Percentiles rank a stretch among this genome's conserved stretches.
Conservation (phyloP, 2,113 vertebrate species). For the Nerophis lumbriciformis region DNA sequence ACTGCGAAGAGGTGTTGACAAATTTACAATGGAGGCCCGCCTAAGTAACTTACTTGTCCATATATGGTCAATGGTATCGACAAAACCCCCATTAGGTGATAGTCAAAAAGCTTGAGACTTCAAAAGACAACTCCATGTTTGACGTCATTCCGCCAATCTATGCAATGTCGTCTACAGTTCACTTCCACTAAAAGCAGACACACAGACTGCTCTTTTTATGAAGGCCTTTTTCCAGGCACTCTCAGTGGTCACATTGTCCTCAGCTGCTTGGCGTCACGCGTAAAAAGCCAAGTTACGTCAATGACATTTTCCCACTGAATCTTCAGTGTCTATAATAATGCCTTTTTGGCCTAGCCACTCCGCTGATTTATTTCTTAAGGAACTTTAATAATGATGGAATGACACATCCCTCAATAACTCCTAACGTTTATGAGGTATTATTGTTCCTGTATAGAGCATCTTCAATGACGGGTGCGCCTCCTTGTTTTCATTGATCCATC, state of each 20-base stretch:
- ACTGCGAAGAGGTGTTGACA: neutral
- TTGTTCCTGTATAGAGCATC: neutral
- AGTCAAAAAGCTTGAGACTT: neutral
- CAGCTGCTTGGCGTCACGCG: conserved; percentile 49
- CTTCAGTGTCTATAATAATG: conserved; percentile 47
- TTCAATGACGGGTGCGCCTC: neutral
- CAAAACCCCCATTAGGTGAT: neutral
- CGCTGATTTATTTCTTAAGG: neutral
- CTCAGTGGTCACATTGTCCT: conserved; percentile 64
- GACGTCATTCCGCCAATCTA: conserved; percentile 1
- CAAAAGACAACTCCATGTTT: neutral
- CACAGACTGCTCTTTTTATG: conserved; percentile 14
- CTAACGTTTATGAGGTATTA: neutral
- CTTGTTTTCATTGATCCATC: conserved; percentile 18
- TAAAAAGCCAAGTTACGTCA: conserved; percentile 49
- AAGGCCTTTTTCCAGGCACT: conserved; percentile 32
- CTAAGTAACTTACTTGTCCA: neutral
- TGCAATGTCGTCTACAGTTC: neutral
- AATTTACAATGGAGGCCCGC: neutral
- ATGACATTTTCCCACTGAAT: conserved; percentile 55
- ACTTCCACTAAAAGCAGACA: conserved; percentile 4
- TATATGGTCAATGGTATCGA: neutral
- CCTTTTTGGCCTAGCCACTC: conserved; percentile 15
- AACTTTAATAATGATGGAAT: neutral
- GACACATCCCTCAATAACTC: neutral